phyloP scores from a whole-genome alignment of 2,797 vertebrate genomes.

The Balearica regulorum region DNA sequence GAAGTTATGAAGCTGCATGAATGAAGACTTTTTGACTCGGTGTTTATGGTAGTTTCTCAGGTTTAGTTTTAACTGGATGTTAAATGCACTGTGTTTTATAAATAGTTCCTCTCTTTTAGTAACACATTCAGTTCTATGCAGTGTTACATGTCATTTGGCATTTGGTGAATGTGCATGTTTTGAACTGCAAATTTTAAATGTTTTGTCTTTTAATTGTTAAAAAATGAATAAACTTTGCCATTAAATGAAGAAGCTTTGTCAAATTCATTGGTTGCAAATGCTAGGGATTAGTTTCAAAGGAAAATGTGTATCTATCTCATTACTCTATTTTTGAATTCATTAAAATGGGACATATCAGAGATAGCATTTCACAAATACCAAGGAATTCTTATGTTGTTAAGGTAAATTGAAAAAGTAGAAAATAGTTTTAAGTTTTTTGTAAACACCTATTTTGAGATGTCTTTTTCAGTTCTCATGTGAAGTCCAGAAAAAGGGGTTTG shows the following conservation, averaged over 20 bases:
- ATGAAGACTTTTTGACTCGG: constrained; percentile 68
- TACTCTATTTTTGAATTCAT: not conserved
- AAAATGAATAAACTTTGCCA: constrained; percentile 92
- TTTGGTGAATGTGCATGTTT: constrained; percentile 94
- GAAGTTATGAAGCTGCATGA: constrained; percentile 88
- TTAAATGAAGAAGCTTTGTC: constrained; percentile 52
- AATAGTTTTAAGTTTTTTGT: not conserved
- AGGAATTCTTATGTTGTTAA: not conserved
- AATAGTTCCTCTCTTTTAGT: constrained; percentile 72
- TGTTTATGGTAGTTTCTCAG: constrained; percentile 87
- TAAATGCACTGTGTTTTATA: constrained; percentile 78
- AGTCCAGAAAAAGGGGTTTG: not conserved
- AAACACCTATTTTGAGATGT: not conserved
- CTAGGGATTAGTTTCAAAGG: not conserved
- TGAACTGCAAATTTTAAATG: constrained; percentile 92
- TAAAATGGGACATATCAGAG: not conserved
- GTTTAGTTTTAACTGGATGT: constrained; percentile 84
- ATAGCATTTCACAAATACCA: not conserved
- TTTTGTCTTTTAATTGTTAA: constrained; percentile 92
- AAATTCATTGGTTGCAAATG: constrained; percentile 13
- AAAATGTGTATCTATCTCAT: not conserved
- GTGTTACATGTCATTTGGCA: constrained; percentile 84
- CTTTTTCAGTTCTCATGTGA: not conserved
- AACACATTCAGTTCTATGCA: constrained; percentile 73
- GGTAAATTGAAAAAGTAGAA: not conserved